Evolutionary conservation across 2,113 vertebrate genomes (phyloP).

Genomic region (Gavia stellata): DNA sequence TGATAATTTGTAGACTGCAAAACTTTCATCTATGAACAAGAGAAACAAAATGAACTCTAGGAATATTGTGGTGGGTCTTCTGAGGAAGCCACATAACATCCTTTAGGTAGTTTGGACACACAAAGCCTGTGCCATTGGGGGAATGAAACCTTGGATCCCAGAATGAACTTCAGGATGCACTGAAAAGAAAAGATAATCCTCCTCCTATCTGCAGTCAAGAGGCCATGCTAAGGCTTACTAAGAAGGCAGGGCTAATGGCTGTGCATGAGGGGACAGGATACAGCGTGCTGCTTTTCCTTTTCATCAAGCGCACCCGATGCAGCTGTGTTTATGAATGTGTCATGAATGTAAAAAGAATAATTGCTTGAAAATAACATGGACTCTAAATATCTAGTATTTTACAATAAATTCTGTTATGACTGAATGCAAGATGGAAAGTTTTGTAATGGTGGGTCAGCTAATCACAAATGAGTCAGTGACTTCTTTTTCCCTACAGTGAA

Average conservation of each 20-base stretch:
- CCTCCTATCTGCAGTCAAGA: not conserved
- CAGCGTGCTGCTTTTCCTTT: slow-evolving; percentile 60
- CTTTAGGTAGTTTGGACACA: not conserved
- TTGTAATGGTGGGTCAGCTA: slow-evolving; percentile 87
- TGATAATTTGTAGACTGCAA: not conserved
- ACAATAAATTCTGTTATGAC: slow-evolving; percentile 93
- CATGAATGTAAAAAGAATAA: slow-evolving; percentile 73
- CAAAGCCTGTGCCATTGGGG: not conserved
- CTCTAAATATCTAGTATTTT: slow-evolving; percentile 85
- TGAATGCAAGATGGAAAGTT: slow-evolving; percentile 84
- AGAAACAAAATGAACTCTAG: not conserved
- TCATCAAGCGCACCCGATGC: not conserved
- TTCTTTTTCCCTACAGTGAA: slow-evolving; percentile 86
- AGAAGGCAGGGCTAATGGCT: not conserved
- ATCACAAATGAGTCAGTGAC: slow-evolving; percentile 86
- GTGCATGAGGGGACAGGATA: not conserved
- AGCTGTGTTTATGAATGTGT: slow-evolving; percentile 77
- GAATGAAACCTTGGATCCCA: not conserved
- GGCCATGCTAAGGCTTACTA: not conserved
- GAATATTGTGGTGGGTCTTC: not conserved
- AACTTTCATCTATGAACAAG: not conserved
- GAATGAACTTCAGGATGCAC: not conserved
- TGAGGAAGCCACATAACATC: not conserved
- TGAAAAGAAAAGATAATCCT: not conserved
- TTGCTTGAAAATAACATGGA: slow-evolving; percentile 73